Base-by-base conservation (phyloP, 23 tunicate species). In the Diplosoma virens region DNA sequence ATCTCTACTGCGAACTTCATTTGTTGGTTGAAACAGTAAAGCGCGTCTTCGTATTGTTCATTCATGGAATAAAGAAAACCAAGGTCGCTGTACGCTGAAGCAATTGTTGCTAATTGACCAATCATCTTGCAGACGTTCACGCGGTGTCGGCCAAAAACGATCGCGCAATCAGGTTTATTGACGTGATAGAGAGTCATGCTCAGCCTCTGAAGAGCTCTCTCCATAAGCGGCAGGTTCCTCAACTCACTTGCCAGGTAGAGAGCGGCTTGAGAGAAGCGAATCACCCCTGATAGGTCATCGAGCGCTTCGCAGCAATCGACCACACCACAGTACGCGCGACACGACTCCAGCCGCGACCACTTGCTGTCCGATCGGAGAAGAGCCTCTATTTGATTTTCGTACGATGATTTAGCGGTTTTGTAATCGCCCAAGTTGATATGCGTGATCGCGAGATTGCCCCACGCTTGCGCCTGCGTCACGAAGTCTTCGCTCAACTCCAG, bases 401-500 rank as follows among this genome's bases (percentile, higher is more conserved):
- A 84, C 54, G 30, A 65, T 3, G 60, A 37, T 22, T 55, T 59
- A 17, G 97, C 97, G 31, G 61, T 68, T 32, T 64, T 74, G 56
- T 53, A 79, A 11, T 80, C 82, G 31, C 74, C 46, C 53, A 79
- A 6, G 58, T 90, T 90, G 58, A 64, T 84, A 56, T 50, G 47
- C 3, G 90, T 81, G 48, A 90, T 90, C 50, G 86, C 97, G 7
- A 90, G 56, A 50, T 84, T 84, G 22, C 90, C 50, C 32, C 70
- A 67, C 0, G 97, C 97, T 0, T 78, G 83, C 53, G 80, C 55
- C 63, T 37, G 37, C 31, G 41, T 33, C 59, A 20, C 30, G 16
- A 33, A 1, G 41, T 79, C 97, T 18, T 52, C 55, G 34, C 85
- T 71, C 1, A 90, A 25, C 17, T 84, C 86, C 63, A 74, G 28